These are phyloP conservation scores for Nemurella pictetii DNA, from an alignment of 2,888 invertebrate genomes.

Conservation along the genomic window DNA sequence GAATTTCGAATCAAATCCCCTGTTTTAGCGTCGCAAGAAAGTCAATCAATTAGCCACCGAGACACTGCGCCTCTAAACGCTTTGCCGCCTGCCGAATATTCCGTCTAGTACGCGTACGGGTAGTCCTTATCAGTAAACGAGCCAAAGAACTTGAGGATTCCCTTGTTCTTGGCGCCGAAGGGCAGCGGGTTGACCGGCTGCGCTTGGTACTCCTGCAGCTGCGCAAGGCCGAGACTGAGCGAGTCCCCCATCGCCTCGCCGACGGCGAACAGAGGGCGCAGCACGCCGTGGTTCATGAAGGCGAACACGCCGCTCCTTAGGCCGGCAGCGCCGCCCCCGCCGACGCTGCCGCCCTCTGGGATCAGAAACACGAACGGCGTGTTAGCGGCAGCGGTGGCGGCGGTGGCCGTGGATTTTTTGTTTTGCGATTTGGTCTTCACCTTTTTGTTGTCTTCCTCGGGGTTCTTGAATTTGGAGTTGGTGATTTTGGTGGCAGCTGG, in stretches of 20 bases:
- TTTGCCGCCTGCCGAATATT: no score
- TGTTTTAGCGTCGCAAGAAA: no score
- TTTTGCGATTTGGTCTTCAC: not conserved
- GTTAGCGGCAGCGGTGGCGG: not conserved
- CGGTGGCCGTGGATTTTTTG: not conserved
- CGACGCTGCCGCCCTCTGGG: no score
- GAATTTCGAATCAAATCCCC: no score
- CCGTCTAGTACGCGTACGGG: constrained; percentile 1
- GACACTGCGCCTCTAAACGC: no score
- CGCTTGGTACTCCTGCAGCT: not conserved
- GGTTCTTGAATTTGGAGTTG: not conserved
- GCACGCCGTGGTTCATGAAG: not conserved
- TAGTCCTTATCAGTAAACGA: not conserved
- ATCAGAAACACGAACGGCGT: not conserved
- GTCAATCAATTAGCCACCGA: no score
- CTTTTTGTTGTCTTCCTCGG: not conserved
- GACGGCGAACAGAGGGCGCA: not conserved
- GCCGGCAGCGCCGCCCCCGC: not conserved
- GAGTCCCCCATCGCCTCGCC: not conserved
- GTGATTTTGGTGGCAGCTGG: not conserved
- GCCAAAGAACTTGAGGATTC: constrained; percentile 7
- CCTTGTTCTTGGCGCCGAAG: not conserved
- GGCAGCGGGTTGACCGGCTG: not conserved
- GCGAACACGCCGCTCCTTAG: constrained; percentile 5
- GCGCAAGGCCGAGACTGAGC: not conserved